Percentiles rank a stretch among this genome's conserved stretches.
phyloP scores from a whole-genome alignment of 64 coral and sea anemone genomes.

The Cladopsammia gracilis region DNA sequence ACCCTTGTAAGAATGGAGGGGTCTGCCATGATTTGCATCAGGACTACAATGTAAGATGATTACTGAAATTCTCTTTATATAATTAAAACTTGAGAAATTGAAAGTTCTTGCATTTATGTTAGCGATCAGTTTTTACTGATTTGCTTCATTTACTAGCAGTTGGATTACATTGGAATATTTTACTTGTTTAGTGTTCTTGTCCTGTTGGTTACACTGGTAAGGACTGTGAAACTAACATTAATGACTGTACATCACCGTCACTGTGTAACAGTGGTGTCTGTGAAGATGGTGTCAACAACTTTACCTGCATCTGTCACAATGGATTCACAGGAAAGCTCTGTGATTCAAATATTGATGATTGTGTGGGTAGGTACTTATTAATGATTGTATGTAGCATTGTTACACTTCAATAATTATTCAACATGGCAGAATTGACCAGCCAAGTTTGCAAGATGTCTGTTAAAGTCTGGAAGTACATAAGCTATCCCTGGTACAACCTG shows the following conservation, averaged over 20 bases:
- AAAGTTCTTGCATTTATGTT: neutral
- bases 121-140: neutral
- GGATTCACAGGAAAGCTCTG: constrained; percentile 72
- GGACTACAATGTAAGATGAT: constrained; percentile 77
- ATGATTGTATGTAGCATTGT: no score
- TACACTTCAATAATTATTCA: no score
- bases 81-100: no score
- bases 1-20: constrained; percentile 88
- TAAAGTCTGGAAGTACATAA: no score
- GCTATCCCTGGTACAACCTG: no score
- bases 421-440: no score
- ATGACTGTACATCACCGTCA: constrained; percentile 74
- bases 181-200: constrained; percentile 75
- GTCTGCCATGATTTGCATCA: constrained; percentile 75
- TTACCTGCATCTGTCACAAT: constrained; percentile 65
- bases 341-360: constrained; percentile 86
- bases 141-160: neutral
- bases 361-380: constrained; percentile 37
- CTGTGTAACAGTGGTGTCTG: constrained; percentile 68
- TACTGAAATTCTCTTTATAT: no score
- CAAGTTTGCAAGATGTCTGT: no score
- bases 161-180: neutral
- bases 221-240: constrained; percentile 92
- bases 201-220: constrained; percentile 80
- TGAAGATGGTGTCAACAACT: constrained; percentile 74